phyloP scores from a whole-genome alignment of 2,888 invertebrate genomes.

The Melieria picta region DNA sequence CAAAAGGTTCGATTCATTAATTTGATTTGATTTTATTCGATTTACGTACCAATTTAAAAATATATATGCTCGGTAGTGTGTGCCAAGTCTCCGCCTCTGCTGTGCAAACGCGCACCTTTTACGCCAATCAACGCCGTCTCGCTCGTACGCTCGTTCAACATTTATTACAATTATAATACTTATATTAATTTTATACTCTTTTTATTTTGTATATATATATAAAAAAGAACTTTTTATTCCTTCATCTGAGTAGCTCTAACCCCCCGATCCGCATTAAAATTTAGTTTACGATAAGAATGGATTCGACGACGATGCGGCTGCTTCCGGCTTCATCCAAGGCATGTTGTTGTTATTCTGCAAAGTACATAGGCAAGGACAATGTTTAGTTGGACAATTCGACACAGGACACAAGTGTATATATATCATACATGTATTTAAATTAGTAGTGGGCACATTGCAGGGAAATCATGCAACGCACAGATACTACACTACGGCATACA shows the following conservation, averaged over 20 bases:
- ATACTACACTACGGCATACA: too few species aligned
- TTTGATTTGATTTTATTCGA: too few species aligned
- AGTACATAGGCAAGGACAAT: constrained; percentile 13
- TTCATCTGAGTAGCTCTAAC: constrained; percentile 25
- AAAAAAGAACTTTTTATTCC: constrained; percentile 27
- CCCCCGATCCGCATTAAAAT: not conserved
- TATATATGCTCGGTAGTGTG: not conserved
- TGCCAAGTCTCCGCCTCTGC: not conserved
- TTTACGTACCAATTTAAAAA: not conserved
- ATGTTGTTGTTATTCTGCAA: constrained; percentile 59
- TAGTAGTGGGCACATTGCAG: too few species aligned
- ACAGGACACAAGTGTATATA: not conserved
- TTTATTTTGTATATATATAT: constrained; percentile 29
- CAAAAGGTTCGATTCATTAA: not conserved
- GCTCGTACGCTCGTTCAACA: constrained; percentile 24
- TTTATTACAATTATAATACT: constrained; percentile 50
- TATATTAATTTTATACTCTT: constrained; percentile 43
- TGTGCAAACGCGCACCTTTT: not conserved
- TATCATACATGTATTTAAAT: too few species aligned
- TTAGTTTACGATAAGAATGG: constrained; percentile 65
- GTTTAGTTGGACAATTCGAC: not conserved
- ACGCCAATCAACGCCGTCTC: not conserved
- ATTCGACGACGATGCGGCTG: constrained; percentile 62
- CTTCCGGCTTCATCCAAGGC: constrained; percentile 66
- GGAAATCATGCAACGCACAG: too few species aligned